phyloP scores from a whole-genome alignment of 2,113 vertebrate genomes.

The Regulus satrapa region DNA sequence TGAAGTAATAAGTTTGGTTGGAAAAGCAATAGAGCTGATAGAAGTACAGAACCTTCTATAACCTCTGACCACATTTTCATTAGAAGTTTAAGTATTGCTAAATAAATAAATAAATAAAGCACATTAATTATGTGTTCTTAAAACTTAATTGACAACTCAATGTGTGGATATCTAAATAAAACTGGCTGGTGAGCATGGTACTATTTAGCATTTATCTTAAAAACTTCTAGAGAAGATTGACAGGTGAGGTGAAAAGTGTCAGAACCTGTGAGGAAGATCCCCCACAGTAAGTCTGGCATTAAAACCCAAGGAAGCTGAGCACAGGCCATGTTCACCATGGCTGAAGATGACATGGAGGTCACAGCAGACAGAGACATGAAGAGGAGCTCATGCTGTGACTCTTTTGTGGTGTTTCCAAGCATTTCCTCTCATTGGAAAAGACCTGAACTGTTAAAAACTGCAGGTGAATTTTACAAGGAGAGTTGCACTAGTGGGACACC shows the following conservation, averaged over 20 bases:
- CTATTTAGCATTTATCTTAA: neutral
- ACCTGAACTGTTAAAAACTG: neutral
- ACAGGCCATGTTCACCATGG: rapidly evolving
- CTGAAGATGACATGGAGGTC: neutral
- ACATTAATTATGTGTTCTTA: neutral
- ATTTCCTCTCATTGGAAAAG: neutral
- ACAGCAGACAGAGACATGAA: neutral
- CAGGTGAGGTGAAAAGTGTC: neutral
- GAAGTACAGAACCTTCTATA: neutral
- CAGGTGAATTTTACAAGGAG: neutral
- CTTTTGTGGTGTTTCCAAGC: neutral
- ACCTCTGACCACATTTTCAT: neutral
- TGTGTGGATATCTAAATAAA: rapidly evolving
- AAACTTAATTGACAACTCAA: neutral
- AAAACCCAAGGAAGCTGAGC: neutral
- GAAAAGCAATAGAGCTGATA: neutral
- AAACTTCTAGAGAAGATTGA: neutral
- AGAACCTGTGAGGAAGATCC: neutral
- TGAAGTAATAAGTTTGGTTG: neutral
- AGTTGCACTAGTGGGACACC: neutral
- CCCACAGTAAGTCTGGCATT: neutral
- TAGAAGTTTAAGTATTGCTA: neutral
- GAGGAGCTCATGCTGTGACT: neutral
- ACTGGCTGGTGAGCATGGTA: neutral
- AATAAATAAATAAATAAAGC: neutral